Evolutionary conservation across 2,797 vertebrate species (phyloP).

Genomic region (Chrysolophus pictus): DNA sequence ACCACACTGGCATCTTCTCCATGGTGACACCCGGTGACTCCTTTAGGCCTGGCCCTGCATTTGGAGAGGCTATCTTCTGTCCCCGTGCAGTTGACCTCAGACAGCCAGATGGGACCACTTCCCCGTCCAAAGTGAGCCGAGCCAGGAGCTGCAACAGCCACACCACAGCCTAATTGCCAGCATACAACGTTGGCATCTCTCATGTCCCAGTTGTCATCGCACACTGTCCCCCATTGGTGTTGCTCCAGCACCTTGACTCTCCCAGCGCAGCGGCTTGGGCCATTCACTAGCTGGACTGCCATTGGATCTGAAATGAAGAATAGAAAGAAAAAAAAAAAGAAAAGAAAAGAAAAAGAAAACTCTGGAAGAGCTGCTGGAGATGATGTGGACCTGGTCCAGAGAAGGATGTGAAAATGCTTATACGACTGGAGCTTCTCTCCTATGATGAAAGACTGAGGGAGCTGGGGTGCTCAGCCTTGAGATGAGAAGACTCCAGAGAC

Average conservation of each 20-base stretch:
- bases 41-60: not conserved
- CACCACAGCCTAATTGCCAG: conserved; percentile 18
- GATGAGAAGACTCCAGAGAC: not conserved
- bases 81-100: not conserved
- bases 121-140: not conserved
- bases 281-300: not conserved
- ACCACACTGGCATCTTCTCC: not conserved
- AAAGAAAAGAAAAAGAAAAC: not conserved
- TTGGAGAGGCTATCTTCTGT: not conserved
- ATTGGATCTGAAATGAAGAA: not conserved
- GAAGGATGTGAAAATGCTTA: not conserved
- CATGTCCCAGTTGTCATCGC: conserved; percentile 1
- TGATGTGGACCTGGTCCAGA: not conserved
- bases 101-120: not conserved
- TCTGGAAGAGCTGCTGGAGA: not conserved
- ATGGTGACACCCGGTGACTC: not conserved
- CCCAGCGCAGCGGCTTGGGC: not conserved
- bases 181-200: not conserved
- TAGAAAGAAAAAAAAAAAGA: not conserved
- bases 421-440: not conserved
- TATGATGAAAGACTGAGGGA: not conserved
- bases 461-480: not conserved
- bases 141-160: not conserved
- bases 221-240: not conserved
- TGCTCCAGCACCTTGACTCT: not conserved